Evolutionary conservation across 1,140 invertebrate species (phyloP), one percentile per base, ranked within the genome.

Genomic region (Hypsibius dujardini): DNA sequence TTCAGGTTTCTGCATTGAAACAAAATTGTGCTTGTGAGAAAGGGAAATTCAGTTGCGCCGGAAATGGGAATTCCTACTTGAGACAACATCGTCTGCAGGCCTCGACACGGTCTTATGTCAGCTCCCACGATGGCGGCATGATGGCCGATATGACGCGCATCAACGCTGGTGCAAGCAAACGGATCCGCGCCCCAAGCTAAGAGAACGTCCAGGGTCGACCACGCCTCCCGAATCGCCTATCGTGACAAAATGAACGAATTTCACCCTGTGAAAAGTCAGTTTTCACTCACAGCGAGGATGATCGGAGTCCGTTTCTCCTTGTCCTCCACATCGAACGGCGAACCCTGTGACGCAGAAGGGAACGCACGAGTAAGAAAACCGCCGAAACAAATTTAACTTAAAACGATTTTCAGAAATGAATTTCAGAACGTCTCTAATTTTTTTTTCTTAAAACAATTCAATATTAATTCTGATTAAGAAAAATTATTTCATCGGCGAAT

Each of bases 91-190:
- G 3, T 45, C 12, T 15, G 12, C 42, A 67, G 62, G 7, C 3
- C 12, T 3, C 12, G 62, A 67, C 62, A 67, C 3, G 3, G 3
- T 3, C 3, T 12, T 42, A 42, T 12, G 62, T 67, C 42, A 12
- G 62, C 12, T 12, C 62, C 62, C 62, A 42, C 62, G 12, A 67
- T 67, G 62, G 62, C 62, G 12, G 62, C 62, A 45, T 67, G 62
- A 67, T 67, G 62, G 3, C 12, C 62, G 12, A 45, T 42, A 45
- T 12, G 12, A 42, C 62, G 62, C 62, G 12, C 12, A 45, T 15
- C 12, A 3, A 15, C 42, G 12, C 12, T 12, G 62, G 12, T 42
- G 45, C 62, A 67, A 45, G 45, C 42, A 3, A 67, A 67, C 3
- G 62, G 62, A 67, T 67, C 42, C 12, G 45, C 62, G 62, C 62